Conservation (phyloP, 1,140 invertebrate species). For the Coenobita brevimanus region DNA sequence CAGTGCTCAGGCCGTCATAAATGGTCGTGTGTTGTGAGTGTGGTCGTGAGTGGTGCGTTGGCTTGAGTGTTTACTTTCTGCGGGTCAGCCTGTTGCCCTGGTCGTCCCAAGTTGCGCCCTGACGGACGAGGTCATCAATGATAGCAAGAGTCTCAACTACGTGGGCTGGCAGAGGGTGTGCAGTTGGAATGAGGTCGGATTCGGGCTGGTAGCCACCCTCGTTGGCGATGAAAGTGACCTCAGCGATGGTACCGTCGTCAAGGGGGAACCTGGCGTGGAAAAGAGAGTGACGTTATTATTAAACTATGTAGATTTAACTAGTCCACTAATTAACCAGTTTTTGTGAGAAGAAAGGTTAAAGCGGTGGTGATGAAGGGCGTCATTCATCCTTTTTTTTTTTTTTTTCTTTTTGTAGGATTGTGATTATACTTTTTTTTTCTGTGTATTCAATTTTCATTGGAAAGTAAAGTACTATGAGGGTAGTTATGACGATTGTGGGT, state of each 20-base stretch:
- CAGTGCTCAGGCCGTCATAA: too few relatives aligned
- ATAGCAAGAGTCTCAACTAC: background rate
- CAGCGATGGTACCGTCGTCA: background rate
- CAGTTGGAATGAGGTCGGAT: background rate
- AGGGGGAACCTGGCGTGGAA: background rate
- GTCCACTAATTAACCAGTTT: background rate
- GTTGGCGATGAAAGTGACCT: conserved; percentile 15
- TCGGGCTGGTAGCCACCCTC: conserved; percentile 11
- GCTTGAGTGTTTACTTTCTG: too few relatives aligned
- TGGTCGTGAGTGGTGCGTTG: too few relatives aligned
- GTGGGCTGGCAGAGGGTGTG: conserved; percentile 28
- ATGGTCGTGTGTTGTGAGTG: too few relatives aligned
- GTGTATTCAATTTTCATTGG: too few relatives aligned
- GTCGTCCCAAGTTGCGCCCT: conserved; percentile 18
- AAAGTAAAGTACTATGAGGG: too few relatives aligned
- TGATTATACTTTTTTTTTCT: too few relatives aligned
- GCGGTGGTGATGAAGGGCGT: too few relatives aligned
- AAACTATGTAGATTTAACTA: background rate
- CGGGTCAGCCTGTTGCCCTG: background rate
- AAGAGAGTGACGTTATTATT: background rate
- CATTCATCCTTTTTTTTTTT: too few relatives aligned
- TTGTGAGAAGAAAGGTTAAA: too few relatives aligned
- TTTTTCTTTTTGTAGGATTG: too few relatives aligned
- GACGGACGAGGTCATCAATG: background rate
- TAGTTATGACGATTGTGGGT: too few relatives aligned